Conservation (phyloP, 2,113 vertebrate species). For the Burhinus bistriatus region DNA sequence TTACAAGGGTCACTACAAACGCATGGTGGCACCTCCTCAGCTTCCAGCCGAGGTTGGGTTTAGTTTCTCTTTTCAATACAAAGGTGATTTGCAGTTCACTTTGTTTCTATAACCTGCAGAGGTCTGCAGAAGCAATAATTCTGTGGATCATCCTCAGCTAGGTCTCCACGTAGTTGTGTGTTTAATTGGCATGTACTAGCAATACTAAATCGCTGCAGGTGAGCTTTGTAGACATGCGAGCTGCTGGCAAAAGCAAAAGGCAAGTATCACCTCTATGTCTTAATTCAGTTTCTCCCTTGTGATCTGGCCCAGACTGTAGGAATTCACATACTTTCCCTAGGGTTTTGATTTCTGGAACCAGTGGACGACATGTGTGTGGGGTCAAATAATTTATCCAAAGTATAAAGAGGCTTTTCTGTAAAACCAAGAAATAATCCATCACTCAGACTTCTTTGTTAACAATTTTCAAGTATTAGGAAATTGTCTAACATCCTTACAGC, state of each 20-base stretch:
- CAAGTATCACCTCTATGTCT: background rate
- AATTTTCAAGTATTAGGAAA: background rate
- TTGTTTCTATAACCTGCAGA: background rate
- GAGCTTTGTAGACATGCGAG: background rate
- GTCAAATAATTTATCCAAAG: background rate
- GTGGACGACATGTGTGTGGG: fast-evolving
- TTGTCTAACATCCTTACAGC: background rate
- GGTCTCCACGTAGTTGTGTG: background rate
- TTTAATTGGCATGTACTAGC: background rate
- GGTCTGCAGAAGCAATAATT: background rate
- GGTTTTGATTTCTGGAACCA: background rate
- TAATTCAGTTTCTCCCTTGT: background rate
- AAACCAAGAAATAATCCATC: background rate
- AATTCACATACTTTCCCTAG: background rate
- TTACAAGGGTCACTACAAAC: background rate
- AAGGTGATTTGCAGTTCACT: background rate
- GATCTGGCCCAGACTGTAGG: background rate
- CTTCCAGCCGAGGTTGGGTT: background rate
- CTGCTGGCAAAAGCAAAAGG: background rate
- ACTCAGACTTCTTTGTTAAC: background rate
- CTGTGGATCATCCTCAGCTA: background rate
- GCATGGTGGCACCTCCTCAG: background rate
- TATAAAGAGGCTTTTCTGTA: background rate
- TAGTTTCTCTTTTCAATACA: background rate
- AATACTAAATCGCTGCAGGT: background rate